Conservation (phyloP, 2,797 vertebrate species). For the Sarcophilus harrisii region DNA sequence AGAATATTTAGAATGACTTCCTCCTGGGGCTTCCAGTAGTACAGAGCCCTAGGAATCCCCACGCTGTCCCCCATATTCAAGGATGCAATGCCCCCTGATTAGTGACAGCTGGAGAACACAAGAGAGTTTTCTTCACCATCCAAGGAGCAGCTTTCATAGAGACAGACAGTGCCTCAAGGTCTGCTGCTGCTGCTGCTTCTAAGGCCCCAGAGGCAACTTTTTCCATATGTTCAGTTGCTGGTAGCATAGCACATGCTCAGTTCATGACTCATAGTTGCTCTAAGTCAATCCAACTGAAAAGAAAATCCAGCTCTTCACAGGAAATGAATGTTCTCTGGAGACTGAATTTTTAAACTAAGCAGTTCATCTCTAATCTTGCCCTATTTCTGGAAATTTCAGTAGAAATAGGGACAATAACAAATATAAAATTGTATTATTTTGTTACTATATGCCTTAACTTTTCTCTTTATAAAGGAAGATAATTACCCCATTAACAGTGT, state of each 20-base stretch:
- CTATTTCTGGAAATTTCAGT: neutral
- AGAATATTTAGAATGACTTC: constrained; percentile 65
- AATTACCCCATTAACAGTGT: neutral
- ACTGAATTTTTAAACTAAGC: neutral
- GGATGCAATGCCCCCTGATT: constrained; percentile 64
- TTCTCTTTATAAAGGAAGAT: neutral
- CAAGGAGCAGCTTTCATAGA: constrained; percentile 64
- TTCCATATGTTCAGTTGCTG: constrained; percentile 77
- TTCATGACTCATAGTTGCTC: neutral
- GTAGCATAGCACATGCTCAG: constrained; percentile 51
- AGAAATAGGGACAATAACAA: neutral
- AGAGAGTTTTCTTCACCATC: constrained; percentile 71
- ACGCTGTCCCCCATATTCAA: constrained; percentile 71
- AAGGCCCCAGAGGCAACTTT: constrained; percentile 73
- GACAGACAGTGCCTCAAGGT: constrained; percentile 52
- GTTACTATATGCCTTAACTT: neutral
- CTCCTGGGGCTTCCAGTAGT: constrained; percentile 76
- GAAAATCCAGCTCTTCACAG: neutral
- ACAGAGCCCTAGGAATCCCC: constrained; percentile 75
- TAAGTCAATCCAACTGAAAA: neutral
- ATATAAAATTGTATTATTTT: neutral
- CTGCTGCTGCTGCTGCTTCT: constrained; percentile 72
- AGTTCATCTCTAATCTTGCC: neutral
- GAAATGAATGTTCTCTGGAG: neutral
- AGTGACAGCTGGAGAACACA: constrained; percentile 52